Evolutionary conservation across 1,140 invertebrate species (phyloP).

Genomic region (Neodiprion lecontei): DNA sequence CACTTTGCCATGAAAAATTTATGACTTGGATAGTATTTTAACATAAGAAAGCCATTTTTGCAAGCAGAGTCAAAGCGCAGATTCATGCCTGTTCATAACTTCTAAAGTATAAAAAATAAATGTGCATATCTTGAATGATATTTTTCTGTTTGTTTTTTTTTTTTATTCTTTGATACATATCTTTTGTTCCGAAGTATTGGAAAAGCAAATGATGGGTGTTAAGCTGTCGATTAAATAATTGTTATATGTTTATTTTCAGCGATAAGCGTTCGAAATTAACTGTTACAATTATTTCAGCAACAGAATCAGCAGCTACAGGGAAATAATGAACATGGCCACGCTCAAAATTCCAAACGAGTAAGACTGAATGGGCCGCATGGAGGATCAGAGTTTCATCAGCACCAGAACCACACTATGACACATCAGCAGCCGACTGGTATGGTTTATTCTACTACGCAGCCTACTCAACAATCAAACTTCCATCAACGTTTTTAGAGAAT

Average conservation of each 20-base stretch:
- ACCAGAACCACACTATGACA: slow-evolving; percentile 58
- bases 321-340: slow-evolving; percentile 62
- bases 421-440: slow-evolving; percentile 59
- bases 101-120: too few relatives aligned
- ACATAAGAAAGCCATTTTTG: too few relatives aligned
- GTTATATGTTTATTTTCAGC: too few relatives aligned
- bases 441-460: slow-evolving; percentile 58
- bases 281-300: slow-evolving; percentile 44
- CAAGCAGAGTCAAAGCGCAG: too few relatives aligned
- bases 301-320: slow-evolving; percentile 60
- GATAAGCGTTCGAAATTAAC: not conserved
- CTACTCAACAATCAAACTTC: slow-evolving; percentile 57
- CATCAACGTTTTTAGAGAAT: slow-evolving; percentile 56
- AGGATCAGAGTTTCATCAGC: slow-evolving; percentile 59
- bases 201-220: not conserved
- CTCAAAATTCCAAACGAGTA: slow-evolving; percentile 63
- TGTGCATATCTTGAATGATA: too few relatives aligned
- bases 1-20: too few relatives aligned
- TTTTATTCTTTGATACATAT: not conserved
- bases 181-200: not conserved
- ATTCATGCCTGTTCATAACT: too few relatives aligned
- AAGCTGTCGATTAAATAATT: not conserved
- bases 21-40: too few relatives aligned
- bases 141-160: too few relatives aligned
- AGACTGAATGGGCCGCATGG: slow-evolving; percentile 63